Percentiles rank a stretch among this genome's conserved stretches.
Conservation (phyloP, 37 sponge, comb jelly and placozoan genomes). For the Ephydatia muelleri region DNA sequence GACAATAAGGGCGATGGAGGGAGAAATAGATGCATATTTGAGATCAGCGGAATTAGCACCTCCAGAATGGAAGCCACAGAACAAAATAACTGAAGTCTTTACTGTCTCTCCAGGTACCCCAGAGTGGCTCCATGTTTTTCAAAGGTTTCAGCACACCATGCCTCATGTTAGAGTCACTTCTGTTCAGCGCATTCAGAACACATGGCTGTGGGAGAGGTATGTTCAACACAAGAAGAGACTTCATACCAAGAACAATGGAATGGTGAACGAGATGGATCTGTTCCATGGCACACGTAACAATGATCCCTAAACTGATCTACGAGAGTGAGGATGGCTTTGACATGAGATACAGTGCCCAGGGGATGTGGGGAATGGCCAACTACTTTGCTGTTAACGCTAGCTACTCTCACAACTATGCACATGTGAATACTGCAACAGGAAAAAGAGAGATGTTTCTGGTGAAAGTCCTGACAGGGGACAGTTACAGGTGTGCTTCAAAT, state of each 20-base stretch:
- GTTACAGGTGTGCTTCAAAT: conserved; percentile 37
- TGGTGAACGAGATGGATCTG: conserved; percentile 65
- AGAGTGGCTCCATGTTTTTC: conserved; percentile 50
- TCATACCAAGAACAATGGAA: conserved; percentile 57
- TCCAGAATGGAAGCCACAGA: conserved; percentile 47
- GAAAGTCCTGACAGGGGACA: conserved; percentile 77
- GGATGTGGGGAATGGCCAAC: conserved; percentile 87
- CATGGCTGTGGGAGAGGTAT: conserved; percentile 79
- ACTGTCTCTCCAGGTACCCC: conserved; percentile 17
- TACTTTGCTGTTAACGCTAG: conserved; percentile 91
- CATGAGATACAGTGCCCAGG: conserved; percentile 63
- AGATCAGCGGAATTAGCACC: conserved; percentile 12
- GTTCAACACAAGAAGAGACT: conserved; percentile 53
- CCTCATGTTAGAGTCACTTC: conserved; percentile 7
- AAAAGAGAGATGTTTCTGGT: conserved; percentile 70
- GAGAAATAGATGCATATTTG: conserved; percentile 33
- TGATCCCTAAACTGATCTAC: conserved; percentile 66
- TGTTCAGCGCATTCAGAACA: conserved; percentile 78
- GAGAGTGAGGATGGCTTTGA: conserved; percentile 82
- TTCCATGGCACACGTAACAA: conserved; percentile 82
- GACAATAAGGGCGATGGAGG: conserved; percentile 23
- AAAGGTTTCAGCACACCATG: conserved; percentile 54
- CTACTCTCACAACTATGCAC: conserved; percentile 74
- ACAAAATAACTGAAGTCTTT: conserved; percentile 29
- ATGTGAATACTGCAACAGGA: conserved; percentile 21